Conservation (phyloP, 2,888 invertebrate species). For the Sesamia inferens region DNA sequence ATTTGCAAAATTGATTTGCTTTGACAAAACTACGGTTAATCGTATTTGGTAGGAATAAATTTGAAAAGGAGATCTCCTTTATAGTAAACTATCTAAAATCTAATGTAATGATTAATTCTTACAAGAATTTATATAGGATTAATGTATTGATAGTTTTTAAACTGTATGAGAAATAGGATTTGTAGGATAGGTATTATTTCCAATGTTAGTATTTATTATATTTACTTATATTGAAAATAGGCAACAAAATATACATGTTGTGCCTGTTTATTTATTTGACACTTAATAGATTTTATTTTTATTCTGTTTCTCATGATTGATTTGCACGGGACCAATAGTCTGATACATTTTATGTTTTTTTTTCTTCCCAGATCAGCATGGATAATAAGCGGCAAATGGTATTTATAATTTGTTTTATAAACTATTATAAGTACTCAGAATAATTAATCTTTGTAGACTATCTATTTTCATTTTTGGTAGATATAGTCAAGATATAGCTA, state of each 20-base stretch:
- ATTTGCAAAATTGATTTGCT: neutral
- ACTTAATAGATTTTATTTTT: constrained; percentile 2
- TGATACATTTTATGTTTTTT: constrained; percentile 68
- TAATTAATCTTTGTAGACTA: constrained; percentile 47
- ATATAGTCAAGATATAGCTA: neutral
- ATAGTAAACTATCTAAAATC: neutral
- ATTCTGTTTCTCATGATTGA: constrained; percentile 21
- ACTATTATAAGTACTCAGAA: constrained; percentile 66
- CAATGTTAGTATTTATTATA: neutral
- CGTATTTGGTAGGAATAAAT: neutral
- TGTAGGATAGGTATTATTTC: neutral
- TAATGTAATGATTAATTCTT: neutral
- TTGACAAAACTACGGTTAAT: neutral
- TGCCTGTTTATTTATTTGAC: constrained; percentile 16
- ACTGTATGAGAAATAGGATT: neutral
- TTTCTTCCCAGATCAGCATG: constrained; percentile 67
- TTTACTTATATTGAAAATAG: constrained; percentile 6
- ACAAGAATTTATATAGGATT: too few species aligned
- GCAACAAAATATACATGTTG: constrained; percentile 1
- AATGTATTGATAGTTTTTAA: neutral
- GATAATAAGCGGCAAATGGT: constrained; percentile 68
- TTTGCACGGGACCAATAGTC: constrained; percentile 45
- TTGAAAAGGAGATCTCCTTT: neutral
- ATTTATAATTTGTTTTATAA: constrained; percentile 68
- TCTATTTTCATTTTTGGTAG: constrained; percentile 41